Evolutionary conservation across 2,113 vertebrate genomes (phyloP).

Genomic region (Sebastes schlegelii): DNA sequence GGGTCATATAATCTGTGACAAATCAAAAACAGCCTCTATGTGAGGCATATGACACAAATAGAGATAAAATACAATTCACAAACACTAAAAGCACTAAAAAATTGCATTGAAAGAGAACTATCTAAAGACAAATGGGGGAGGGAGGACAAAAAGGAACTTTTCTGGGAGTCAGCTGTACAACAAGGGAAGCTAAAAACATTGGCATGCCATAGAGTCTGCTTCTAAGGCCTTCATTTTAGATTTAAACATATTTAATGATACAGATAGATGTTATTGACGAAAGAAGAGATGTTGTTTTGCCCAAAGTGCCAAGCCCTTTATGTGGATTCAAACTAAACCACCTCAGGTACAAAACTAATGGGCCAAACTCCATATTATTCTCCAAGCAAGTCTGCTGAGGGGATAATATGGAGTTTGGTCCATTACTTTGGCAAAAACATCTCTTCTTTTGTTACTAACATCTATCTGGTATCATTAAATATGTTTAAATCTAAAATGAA

Average conservation of each 20-base stretch:
- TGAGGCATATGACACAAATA: too few relatives aligned
- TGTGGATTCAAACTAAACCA: neutral
- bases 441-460: neutral
- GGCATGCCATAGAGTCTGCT: too few relatives aligned
- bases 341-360: neutral
- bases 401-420: neutral
- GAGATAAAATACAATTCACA: too few relatives aligned
- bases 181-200: too few relatives aligned
- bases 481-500: too few relatives aligned
- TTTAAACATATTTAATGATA: too few relatives aligned
- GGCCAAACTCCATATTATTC: neutral
- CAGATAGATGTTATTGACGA: neutral
- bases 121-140: too few relatives aligned
- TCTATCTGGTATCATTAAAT: neutral
- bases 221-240: too few relatives aligned
- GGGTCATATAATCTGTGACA: constrained; percentile 5
- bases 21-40: neutral
- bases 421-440: neutral
- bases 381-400: neutral
- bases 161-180: too few relatives aligned
- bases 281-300: neutral
- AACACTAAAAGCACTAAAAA: too few relatives aligned
- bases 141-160: too few relatives aligned
- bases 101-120: too few relatives aligned
- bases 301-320: neutral